Conservation (phyloP, 2,888 invertebrate genomes). For the Ennomos erosarius region DNA sequence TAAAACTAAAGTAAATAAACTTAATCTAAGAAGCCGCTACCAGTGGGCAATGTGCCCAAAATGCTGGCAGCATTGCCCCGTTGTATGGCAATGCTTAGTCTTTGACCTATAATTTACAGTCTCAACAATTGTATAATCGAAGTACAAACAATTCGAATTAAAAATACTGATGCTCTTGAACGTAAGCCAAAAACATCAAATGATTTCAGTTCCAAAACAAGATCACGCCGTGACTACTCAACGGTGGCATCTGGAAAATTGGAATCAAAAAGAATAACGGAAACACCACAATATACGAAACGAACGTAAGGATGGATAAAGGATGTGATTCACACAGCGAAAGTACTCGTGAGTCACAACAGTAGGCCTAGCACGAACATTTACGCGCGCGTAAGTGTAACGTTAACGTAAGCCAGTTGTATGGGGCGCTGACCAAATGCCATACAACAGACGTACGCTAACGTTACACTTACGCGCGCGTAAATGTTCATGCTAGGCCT, state of each 20-base stretch:
- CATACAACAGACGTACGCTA: no score
- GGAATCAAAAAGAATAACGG: conserved; percentile 70
- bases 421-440: no score
- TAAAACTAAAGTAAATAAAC: no score
- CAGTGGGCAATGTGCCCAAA: no score
- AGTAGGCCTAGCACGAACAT: no score
- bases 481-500: no score
- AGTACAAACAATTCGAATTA: conserved; percentile 60
- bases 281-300: conserved; percentile 58
- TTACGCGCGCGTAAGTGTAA: no score
- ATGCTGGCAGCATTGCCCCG: no score
- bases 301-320: conserved; percentile 63
- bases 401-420: no score
- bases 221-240: conserved; percentile 59
- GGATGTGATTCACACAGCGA: conserved; percentile 69
- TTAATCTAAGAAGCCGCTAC: no score
- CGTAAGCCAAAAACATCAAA: conserved; percentile 70
- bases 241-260: conserved; percentile 63
- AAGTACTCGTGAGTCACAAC: conserved; percentile 66
- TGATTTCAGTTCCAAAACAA: conserved; percentile 69
- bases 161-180: conserved; percentile 68
- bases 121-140: conserved; percentile 52
- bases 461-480: no score
- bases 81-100: no score
- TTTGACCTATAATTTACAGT: conserved; percentile 21